phyloP scores from a whole-genome alignment of 2,113 vertebrate species.

The Xenopus tropicalis region DNA sequence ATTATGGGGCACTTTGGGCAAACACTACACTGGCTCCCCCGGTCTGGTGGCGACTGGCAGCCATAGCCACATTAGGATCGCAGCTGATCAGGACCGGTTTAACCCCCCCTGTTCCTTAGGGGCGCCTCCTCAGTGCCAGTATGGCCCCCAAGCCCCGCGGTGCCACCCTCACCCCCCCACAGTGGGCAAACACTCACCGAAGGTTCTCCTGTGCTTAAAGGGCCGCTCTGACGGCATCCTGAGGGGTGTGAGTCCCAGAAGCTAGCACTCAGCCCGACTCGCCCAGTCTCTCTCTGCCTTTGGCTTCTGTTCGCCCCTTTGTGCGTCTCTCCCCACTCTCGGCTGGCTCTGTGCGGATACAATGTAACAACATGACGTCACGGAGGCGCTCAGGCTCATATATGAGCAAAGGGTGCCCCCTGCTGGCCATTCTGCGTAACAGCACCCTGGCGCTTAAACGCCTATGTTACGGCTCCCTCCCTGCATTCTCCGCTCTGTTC shows the following conservation, averaged over 20 bases:
- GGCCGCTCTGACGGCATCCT: slow-evolving; percentile 86
- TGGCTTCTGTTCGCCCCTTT: background rate
- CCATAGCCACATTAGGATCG: too few species aligned
- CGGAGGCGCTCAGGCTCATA: background rate
- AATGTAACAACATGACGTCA: slow-evolving; percentile 34
- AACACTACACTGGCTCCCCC: too few species aligned
- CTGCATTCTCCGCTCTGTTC: too few species aligned
- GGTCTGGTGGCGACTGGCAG: too few species aligned
- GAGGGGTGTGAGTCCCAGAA: background rate
- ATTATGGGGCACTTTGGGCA: too few species aligned
- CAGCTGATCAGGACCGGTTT: too few species aligned
- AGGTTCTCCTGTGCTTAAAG: slow-evolving; percentile 88
- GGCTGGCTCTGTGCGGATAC: slow-evolving; percentile 12
- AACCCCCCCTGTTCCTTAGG: too few species aligned
- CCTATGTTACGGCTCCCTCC: too few species aligned
- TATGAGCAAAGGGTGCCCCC: background rate
- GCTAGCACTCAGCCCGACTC: slow-evolving; percentile 18
- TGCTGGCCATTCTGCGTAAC: background rate
- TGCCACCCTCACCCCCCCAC: background rate
- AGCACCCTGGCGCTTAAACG: background rate
- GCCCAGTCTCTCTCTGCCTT: background rate
- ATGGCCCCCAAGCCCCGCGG: too few species aligned
- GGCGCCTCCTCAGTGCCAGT: too few species aligned
- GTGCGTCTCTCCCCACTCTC: too few species aligned
- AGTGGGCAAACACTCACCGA: slow-evolving; percentile 67